Base-by-base conservation (phyloP, 1,140 invertebrate genomes). In the Microplitis mediator region DNA sequence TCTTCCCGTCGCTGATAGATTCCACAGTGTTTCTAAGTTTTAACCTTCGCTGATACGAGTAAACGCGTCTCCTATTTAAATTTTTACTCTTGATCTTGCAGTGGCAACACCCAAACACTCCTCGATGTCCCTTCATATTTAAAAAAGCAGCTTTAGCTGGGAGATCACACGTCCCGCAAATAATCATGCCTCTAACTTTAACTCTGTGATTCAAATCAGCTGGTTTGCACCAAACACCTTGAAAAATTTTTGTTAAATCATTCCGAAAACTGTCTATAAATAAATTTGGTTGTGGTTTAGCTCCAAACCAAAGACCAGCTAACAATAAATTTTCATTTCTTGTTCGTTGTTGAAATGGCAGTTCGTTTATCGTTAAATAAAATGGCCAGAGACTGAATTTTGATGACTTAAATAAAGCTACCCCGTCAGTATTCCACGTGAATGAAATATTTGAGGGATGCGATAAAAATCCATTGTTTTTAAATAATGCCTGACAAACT, bases 281-380 rank as follows among this genome's bases (percentile, higher is more conserved):
- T 54, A 54, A 54, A 23, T 54, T 54, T 54, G 52, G 13, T 4
- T 54, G 52, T 14, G 52, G 52, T 23, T 54, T 54, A 14, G 52
- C 13, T 14, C 52, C 52, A 54, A 54, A 54, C 52, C 52, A 54
- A 54, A 54, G 52, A 54, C 52, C 52, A 14, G 13, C 52, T 23
- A 54, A 54, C 13, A 54, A 2, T 32, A 54, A 32, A 35, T 34
- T 54, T 32, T 32, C 51, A 31, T 35, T 36, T 14, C 56, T 32
- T 6, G n/a, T 54, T 13, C 50, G 23, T 14, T 56, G n/a, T 69
- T 9, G 34, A 54, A 35, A 54, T 58, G 66, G 66, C 11, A 69
- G 66, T 14, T 69, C 66, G 32, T 69, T 69, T 54, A 54, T 69
- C 0, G 54, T 6, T 13, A 69, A 58, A 69, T 69, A 56, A 34